Percentiles rank a stretch among this genome's conserved stretches.
Conservation (phyloP, 2,113 vertebrate genomes). For the Scomber japonicus region DNA sequence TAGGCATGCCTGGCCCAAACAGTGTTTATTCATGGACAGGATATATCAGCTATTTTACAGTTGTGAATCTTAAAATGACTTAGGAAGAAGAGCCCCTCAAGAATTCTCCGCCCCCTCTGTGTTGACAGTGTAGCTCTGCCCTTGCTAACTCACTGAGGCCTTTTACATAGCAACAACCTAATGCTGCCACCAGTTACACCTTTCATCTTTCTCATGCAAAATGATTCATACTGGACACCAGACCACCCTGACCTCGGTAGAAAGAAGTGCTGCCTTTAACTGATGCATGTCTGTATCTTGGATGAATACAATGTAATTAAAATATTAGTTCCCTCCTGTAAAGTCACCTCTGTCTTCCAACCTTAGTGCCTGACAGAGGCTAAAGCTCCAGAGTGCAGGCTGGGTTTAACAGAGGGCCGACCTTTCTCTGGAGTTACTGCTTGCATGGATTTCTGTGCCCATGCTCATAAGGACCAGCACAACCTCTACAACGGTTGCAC, state of each 20-base stretch:
- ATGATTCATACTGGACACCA: not conserved
- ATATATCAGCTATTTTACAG: too few relatives aligned
- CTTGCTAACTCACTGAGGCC: too few relatives aligned
- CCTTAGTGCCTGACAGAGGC: constrained; percentile 90
- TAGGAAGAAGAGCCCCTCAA: too few relatives aligned
- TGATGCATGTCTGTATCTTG: not conserved
- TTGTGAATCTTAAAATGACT: too few relatives aligned
- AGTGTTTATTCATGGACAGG: too few relatives aligned
- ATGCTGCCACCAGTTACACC: not conserved
- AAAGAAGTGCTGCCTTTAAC: not conserved
- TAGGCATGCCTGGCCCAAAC: too few relatives aligned
- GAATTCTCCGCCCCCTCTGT: too few relatives aligned
- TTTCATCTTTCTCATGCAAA: not conserved
- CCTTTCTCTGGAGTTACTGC: constrained; percentile 98
- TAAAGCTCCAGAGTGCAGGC: constrained; percentile 91
- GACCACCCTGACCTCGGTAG: not conserved
- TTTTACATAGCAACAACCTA: not conserved
- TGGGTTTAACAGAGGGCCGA: constrained; percentile 94
- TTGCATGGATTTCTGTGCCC: constrained; percentile 99
- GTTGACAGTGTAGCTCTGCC: too few relatives aligned
- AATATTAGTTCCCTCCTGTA: not conserved
- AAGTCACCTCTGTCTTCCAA: constrained; percentile 6
- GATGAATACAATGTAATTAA: not conserved
- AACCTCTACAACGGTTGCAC: constrained; percentile 99
- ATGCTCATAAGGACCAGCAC: constrained; percentile 99